phyloP scores from a whole-genome alignment of 2,888 invertebrate species.

The Formica aserva region DNA sequence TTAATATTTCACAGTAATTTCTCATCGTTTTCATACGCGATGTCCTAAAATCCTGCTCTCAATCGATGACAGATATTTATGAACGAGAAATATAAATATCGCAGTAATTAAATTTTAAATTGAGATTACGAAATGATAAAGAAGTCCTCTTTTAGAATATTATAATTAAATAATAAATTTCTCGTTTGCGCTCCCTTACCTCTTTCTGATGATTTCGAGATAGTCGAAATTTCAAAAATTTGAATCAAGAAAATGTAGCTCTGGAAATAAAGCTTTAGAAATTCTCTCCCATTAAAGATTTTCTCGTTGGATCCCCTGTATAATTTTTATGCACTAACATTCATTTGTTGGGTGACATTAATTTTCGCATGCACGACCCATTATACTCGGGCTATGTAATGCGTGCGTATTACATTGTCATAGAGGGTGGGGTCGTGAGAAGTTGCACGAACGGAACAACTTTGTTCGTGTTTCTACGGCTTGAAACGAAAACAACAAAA shows the following conservation, averaged over 20 bases:
- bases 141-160: neutral
- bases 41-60: neutral
- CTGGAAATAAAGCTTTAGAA: neutral
- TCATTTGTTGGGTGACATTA: constrained; percentile 22
- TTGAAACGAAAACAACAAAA: neutral
- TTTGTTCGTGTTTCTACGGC: neutral
- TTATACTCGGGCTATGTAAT: constrained; percentile 36
- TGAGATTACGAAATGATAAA: neutral
- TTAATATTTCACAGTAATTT: constrained; percentile 7
- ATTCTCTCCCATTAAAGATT: neutral
- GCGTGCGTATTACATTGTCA: constrained; percentile 4
- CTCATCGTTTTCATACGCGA: neutral
- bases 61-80: neutral
- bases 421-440: neutral
- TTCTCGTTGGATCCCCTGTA: neutral
- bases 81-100: neutral
- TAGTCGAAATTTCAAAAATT: neutral
- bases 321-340: constrained; percentile 9
- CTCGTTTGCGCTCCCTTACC: neutral
- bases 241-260: neutral
- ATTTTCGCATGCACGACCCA: constrained; percentile 39
- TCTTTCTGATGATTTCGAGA: neutral
- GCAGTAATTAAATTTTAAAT: neutral
- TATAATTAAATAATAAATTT: neutral
- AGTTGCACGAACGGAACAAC: constrained; percentile 2